Conservation (phyloP, 64 coral and sea anemone species). For the Hydrozoanthus tunicans region DNA sequence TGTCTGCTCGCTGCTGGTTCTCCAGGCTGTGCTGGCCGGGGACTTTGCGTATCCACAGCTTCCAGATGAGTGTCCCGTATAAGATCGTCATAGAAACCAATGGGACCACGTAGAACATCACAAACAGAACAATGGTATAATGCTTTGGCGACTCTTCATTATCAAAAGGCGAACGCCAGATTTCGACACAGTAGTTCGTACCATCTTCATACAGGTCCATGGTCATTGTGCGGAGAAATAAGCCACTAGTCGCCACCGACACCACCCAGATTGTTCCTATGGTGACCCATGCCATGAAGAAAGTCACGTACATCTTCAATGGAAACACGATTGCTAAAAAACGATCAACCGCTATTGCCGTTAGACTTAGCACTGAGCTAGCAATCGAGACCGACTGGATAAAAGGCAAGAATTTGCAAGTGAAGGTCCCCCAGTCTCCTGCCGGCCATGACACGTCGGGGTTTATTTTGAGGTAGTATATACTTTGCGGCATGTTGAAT, state of each 20-base stretch:
- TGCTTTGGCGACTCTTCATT: slow-evolving; percentile 5
- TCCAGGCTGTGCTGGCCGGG: slow-evolving; percentile 68
- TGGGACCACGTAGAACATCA: slow-evolving; percentile 70
- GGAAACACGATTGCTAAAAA: slow-evolving; percentile 81
- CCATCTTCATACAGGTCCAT: background rate
- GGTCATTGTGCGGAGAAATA: slow-evolving; percentile 57
- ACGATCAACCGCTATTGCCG: slow-evolving; percentile 83
- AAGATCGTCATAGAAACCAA: slow-evolving; percentile 56
- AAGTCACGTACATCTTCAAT: slow-evolving; percentile 72
- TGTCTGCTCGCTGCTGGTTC: slow-evolving; percentile 75
- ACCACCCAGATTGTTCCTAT: slow-evolving; percentile 72
- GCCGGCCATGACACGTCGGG: slow-evolving; percentile 28
- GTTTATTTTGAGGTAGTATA: background rate
- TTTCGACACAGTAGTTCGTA: slow-evolving; percentile 49
- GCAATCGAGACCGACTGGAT: slow-evolving; percentile 68
- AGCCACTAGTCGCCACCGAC: slow-evolving; percentile 49
- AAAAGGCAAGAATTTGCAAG: slow-evolving; percentile 78
- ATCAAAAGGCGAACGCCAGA: slow-evolving; percentile 52
- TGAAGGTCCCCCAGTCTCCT: slow-evolving; percentile 26
- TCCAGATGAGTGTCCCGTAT: slow-evolving; percentile 67
- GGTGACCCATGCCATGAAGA: slow-evolving; percentile 41
- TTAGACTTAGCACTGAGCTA: slow-evolving; percentile 80
- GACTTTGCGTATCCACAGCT: slow-evolving; percentile 90
- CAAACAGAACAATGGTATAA: slow-evolving; percentile 74
- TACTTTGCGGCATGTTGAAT: slow-evolving; percentile 65